Base-by-base conservation (phyloP, 1,140 invertebrate species). In the Hyles vespertilio region DNA sequence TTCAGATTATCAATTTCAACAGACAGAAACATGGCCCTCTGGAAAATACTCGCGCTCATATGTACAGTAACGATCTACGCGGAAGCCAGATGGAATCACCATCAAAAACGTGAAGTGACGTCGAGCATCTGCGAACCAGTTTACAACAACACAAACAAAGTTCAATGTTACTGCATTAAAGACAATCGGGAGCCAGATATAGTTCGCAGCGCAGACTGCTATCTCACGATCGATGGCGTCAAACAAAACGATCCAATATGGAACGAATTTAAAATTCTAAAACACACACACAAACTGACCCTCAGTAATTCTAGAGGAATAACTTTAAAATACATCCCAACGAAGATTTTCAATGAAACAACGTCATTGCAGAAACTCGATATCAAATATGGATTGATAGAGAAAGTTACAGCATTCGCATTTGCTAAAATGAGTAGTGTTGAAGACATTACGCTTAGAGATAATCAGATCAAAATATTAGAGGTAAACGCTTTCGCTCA, bases 341-440 rank as follows among this genome's bases (percentile, higher is more conserved):
- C 91, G 2, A 88, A 90, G 55, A 91, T 92, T 3, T 77, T 96
- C 4, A 89, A 89, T 47, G 89, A 92, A 59, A 83, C 94, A 43
- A 91, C 90, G 51, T 89, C 92, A 47, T 75, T 96, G 44, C 85
- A 90, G 53, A 91, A 89, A 53, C 74, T 95, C 32, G 90, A 91
- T 63, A 90, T 96, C n/a, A 91, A 93, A 60, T 94, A 95, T 70
- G 94, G 92, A 0, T 93, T 90, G 51, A 92, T 96, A 54, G 87
- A 92, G 53, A 91, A 91, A 3, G 81, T 96, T 2, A 81, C 90
- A 51, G 84, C 93, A 33, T 92, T 91, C 73, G 92, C 93, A 1
- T 95, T 96, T 71, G 92, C 92, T 3, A 94, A 95, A 81, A 71
- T 94, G 10, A 91, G 91, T 8, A 86, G 89, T n/a, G 72, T 96